Percentiles rank a stretch among this genome's conserved stretches.
phyloP scores from a whole-genome alignment of 2,113 vertebrate species.

The Anguilla rostrata region DNA sequence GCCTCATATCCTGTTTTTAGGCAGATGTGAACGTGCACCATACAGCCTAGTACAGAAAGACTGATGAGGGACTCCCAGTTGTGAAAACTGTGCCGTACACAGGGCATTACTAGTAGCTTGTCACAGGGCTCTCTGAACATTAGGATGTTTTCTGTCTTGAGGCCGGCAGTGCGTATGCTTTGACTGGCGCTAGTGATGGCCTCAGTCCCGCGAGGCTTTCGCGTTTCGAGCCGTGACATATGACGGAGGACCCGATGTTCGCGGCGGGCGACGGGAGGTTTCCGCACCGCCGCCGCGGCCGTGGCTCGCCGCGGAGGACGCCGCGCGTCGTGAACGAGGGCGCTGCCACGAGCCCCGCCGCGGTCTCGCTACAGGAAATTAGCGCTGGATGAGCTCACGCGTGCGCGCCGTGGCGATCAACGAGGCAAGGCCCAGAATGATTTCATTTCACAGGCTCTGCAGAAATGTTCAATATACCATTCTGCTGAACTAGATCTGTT shows the following conservation, averaged over 20 bases:
- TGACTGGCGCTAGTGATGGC: background rate
- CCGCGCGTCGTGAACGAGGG: background rate
- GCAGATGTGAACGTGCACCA: background rate
- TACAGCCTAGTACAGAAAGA: background rate
- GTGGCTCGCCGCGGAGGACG: background rate
- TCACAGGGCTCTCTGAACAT: background rate
- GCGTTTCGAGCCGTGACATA: background rate
- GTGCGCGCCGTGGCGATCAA: slow-evolving; percentile 29
- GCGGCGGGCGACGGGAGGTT: background rate
- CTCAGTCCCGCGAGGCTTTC: background rate
- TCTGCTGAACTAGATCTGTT: slow-evolving; percentile 25
- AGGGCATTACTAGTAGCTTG: background rate
- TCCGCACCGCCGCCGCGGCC: background rate
- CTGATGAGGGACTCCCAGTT: background rate
- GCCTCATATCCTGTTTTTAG: background rate
- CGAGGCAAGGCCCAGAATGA: slow-evolving; percentile 49
- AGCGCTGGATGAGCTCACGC: background rate
- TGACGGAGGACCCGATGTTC: background rate
- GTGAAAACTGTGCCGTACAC: background rate
- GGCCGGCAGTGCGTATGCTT: background rate
- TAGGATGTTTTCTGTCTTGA: background rate
- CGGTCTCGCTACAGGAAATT: slow-evolving; percentile 1
- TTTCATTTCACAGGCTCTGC: slow-evolving; percentile 46
- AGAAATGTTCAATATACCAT: slow-evolving; percentile 29
- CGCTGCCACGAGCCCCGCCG: background rate